Evolutionary conservation across 1,140 invertebrate genomes (phyloP).

Genomic region (Drosophila jambulina): DNA sequence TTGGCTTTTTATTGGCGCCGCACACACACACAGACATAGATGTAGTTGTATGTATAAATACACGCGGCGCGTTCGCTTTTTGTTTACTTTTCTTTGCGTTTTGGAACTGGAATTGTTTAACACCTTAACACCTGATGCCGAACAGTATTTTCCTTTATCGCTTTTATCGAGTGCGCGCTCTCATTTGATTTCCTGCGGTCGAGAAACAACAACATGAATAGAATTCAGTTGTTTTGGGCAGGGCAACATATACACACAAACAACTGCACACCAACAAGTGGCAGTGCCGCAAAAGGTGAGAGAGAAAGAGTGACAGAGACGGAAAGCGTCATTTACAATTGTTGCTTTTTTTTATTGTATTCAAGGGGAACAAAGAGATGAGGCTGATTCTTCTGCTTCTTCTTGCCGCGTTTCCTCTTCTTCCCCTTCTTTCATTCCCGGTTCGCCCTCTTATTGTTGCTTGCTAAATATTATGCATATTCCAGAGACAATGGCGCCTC

Average conservation of each 20-base stretch:
- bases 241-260: slow-evolving; percentile 36
- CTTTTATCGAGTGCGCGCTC: slow-evolving; percentile 54
- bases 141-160: slow-evolving; percentile 56
- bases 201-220: slow-evolving; percentile 59
- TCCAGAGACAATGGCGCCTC: slow-evolving; percentile 55
- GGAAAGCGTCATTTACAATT: slow-evolving; percentile 37
- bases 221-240: slow-evolving; percentile 60
- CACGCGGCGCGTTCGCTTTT: slow-evolving; percentile 50
- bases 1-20: slow-evolving; percentile 59
- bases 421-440: not conserved
- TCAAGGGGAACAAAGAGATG: slow-evolving; percentile 45
- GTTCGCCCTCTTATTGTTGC: slow-evolving; percentile 37
- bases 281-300: slow-evolving; percentile 44
- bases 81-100: slow-evolving; percentile 54
- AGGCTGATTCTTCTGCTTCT: slow-evolving; percentile 9
- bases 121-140: slow-evolving; percentile 73
- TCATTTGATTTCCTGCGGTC: slow-evolving; percentile 55
- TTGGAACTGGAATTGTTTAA: slow-evolving; percentile 45
- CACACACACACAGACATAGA: slow-evolving; percentile 50
- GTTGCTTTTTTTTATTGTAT: slow-evolving; percentile 33
- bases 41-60: slow-evolving; percentile 28
- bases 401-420: slow-evolving; percentile 16
- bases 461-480: slow-evolving; percentile 70
- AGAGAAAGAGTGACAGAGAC: slow-evolving; percentile 37
- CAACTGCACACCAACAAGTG: slow-evolving; percentile 62